A percentile compares a stretch with the other conserved stretches of the same genome.
phyloP scores from a whole-genome alignment of 2,888 invertebrate genomes.

The Leptopilina myrica region DNA sequence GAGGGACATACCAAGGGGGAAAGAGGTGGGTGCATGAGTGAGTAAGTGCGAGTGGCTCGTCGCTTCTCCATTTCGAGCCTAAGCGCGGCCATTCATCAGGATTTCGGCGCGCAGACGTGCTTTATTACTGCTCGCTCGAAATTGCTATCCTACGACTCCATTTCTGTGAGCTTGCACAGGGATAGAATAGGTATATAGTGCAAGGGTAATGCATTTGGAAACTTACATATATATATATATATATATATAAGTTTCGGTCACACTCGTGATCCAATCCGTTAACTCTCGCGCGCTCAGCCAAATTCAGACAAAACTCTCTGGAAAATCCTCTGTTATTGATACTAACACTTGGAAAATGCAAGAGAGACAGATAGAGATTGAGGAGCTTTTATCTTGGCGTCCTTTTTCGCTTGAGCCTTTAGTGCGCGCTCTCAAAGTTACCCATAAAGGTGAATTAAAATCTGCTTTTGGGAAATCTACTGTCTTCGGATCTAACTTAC shows the following conservation, averaged over 20 bases:
- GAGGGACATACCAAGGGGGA: constrained; percentile 28
- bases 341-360: constrained; percentile 45
- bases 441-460: background rate
- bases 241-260: constrained; percentile 61
- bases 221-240: constrained; percentile 63
- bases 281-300: constrained; percentile 64
- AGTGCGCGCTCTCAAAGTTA: background rate
- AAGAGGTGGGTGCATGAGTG: constrained; percentile 61
- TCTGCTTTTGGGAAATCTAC: constrained; percentile 14
- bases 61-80: constrained; percentile 77
- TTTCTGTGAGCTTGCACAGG: constrained; percentile 62
- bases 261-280: constrained; percentile 69
- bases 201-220: constrained; percentile 71
- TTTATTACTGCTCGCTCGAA: constrained; percentile 76
- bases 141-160: constrained; percentile 77
- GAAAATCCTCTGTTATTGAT: constrained; percentile 54
- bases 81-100: constrained; percentile 77
- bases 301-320: constrained; percentile 58
- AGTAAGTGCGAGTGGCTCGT: constrained; percentile 74
- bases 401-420: constrained; percentile 16
- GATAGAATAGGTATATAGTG: constrained; percentile 50
- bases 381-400: constrained; percentile 25
- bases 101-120: constrained; percentile 75
- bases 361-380: constrained; percentile 6
- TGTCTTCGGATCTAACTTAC: background rate